phyloP scores from a whole-genome alignment of 2,888 invertebrate species.

The Coronaproctus castanopsis region DNA sequence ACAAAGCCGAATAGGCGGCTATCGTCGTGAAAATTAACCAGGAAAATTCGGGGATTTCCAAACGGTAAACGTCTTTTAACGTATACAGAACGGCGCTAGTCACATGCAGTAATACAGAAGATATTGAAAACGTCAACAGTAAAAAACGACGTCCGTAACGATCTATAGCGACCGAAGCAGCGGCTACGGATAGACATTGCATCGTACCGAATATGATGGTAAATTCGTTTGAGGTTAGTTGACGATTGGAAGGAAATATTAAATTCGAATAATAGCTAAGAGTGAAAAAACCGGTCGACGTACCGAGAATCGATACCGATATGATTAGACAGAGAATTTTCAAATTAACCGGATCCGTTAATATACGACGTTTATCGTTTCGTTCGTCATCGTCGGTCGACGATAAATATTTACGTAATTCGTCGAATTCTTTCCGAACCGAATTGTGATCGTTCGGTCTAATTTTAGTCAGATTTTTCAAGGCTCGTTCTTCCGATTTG shows the following conservation, averaged over 20 bases:
- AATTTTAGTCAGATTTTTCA: no score
- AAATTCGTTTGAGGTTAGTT: conserved; percentile 17
- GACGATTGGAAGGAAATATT: conserved; percentile 17
- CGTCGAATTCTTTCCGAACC: no score
- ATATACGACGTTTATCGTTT: no score
- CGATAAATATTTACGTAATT: no score
- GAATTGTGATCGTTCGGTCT: no score
- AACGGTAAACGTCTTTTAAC: no score
- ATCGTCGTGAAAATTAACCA: conserved; percentile 3
- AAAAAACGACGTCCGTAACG: conserved; percentile 17
- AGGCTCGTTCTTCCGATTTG: no score
- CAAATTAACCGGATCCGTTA: not conserved
- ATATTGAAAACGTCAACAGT: conserved; percentile 16
- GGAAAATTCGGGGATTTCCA: not conserved
- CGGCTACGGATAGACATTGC: conserved; percentile 17
- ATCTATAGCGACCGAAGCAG: conserved; percentile 18
- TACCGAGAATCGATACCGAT: conserved; percentile 16
- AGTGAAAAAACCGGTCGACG: conserved; percentile 19
- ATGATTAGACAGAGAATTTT: conserved; percentile 16
- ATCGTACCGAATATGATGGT: conserved; percentile 19
- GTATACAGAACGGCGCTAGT: conserved; percentile 11
- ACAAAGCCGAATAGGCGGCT: conserved; percentile 1
- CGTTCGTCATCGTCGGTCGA: no score
- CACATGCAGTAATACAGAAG: conserved; percentile 15
- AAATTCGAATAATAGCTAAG: conserved; percentile 18